Base-by-base conservation (phyloP, 1,140 invertebrate genomes). In the Conus ventricosus region DNA sequence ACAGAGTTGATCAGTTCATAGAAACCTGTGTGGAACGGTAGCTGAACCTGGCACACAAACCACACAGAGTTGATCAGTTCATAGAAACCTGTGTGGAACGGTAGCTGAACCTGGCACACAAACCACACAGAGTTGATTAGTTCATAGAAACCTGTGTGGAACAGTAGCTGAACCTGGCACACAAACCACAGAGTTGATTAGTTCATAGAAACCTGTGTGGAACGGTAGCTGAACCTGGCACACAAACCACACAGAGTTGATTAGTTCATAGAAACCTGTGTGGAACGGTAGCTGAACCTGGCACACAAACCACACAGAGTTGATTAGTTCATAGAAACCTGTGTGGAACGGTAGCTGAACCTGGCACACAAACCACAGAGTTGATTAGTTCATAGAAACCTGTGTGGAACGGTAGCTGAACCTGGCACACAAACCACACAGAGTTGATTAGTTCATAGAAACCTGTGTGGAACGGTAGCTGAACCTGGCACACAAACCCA, bases 321-420 rank as follows among this genome's bases (percentile, higher is more conserved):
- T 39, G 39, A 39, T 39, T 0, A 39, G 39, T 39, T 39, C 39
- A 39, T 39, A 39, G 39, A 39, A 39, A 39, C 39, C 0, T 39
- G 39, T 25, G 8, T 25, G n/a, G 0, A 4, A 10, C 27, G 27
- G 27, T n/a, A 75, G 78, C 39, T 82, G 60, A 25, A 85, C 84
- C 67, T 57, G 76, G 53, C 55, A 53, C 78, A 85, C 89, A 82
- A 6, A 51, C 39, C 39, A 82, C 80, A 25, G 8, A 39, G 39
- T 39, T 39, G 39, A 39, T 39, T 39, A 39, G 39, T 39, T 39
- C 39, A 39, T 39, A 39, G 39, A 39, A 39, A 39, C 39, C 7
- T 99, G 98, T 8, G 99, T 99, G 0, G 99, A 97, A 94, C 99
- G 97, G 95, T 99, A 99, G 95, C 99, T 99, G 94, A 99, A 99